A percentile compares a stretch with the other conserved stretches of the same genome.
These are phyloP conservation scores for Mya arenaria DNA, from an alignment of 1,140 invertebrate genomes.

Conservation along the genomic window DNA sequence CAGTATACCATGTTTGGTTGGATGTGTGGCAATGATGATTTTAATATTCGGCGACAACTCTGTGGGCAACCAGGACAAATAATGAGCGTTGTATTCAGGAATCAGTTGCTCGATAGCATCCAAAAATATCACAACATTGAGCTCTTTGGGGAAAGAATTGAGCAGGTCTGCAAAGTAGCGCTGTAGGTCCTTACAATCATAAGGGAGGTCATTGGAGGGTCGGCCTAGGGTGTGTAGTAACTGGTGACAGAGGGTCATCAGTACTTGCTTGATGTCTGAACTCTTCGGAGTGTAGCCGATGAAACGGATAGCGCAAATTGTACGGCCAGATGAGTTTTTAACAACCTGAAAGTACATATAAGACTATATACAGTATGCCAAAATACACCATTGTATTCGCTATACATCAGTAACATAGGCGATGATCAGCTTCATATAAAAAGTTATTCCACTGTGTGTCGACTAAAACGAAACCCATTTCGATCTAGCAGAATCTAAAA, in stretches of 20 bases:
- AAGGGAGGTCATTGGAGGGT: slow-evolving; percentile 56
- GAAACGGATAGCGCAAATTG: slow-evolving; percentile 69
- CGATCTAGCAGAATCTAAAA: too few species aligned
- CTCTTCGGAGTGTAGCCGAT: slow-evolving; percentile 72
- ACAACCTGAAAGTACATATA: slow-evolving; percentile 82
- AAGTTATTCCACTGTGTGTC: too few species aligned
- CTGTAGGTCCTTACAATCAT: slow-evolving; percentile 69
- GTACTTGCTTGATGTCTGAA: slow-evolving; percentile 90
- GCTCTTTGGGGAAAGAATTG: slow-evolving; percentile 62
- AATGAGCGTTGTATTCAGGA: slow-evolving; percentile 70
- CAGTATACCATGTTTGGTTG: slow-evolving; percentile 62
- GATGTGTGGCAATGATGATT: slow-evolving; percentile 72
- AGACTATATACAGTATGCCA: too few species aligned
- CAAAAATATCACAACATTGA: slow-evolving; percentile 73
- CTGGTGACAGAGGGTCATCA: slow-evolving; percentile 94
- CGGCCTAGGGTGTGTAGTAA: slow-evolving; percentile 61
- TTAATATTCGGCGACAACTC: slow-evolving; percentile 74
- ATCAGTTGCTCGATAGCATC: slow-evolving; percentile 74
- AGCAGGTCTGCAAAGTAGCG: slow-evolving; percentile 70
- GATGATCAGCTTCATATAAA: too few species aligned
- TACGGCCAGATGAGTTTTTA: slow-evolving; percentile 75
- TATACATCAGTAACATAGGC: too few species aligned
- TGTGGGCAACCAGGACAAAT: slow-evolving; percentile 75
- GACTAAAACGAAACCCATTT: too few species aligned
- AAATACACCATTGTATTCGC: too few species aligned